Percentiles rank a stretch among this genome's conserved stretches.
Evolutionary conservation across 2,113 vertebrate genomes (phyloP).

Genomic region (Gila orcuttii): DNA sequence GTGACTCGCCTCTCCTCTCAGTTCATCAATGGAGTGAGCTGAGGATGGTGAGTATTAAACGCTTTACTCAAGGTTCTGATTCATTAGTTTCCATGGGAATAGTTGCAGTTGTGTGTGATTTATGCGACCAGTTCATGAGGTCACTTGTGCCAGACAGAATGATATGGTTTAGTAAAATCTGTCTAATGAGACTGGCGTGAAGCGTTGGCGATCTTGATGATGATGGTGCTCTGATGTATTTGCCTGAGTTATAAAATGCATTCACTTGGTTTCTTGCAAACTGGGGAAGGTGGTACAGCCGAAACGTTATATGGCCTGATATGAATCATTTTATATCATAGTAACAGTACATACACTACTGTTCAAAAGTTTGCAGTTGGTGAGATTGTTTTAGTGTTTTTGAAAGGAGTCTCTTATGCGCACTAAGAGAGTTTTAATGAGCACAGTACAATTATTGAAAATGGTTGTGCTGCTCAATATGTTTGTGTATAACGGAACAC

Average conservation of each 20-base stretch:
- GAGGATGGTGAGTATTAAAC: conserved; percentile 32
- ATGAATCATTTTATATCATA: not conserved
- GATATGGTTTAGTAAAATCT: not conserved
- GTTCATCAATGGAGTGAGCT: not conserved
- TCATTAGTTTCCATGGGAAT: not conserved
- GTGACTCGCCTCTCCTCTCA: not conserved
- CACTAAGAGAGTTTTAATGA: not conserved
- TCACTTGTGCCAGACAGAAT: not conserved
- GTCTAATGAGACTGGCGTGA: not conserved
- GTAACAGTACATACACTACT: not conserved
- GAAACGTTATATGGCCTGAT: not conserved
- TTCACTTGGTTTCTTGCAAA: not conserved
- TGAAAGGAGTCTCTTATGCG: not conserved
- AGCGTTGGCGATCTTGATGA: not conserved
- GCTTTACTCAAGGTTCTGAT: not conserved
- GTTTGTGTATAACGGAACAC: not conserved
- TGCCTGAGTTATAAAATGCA: not conserved
- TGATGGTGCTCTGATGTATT: not conserved
- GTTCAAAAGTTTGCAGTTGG: not conserved
- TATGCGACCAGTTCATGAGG: not conserved
- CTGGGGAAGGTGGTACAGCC: not conserved
- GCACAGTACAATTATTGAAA: not conserved
- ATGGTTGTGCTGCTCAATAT: not conserved
- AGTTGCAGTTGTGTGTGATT: not conserved
- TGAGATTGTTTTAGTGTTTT: not conserved